A percentile compares a stretch with the other conserved stretches of the same genome.
phyloP scores from a whole-genome alignment of 1,140 invertebrate species.

The Zaprionus davidi region DNA sequence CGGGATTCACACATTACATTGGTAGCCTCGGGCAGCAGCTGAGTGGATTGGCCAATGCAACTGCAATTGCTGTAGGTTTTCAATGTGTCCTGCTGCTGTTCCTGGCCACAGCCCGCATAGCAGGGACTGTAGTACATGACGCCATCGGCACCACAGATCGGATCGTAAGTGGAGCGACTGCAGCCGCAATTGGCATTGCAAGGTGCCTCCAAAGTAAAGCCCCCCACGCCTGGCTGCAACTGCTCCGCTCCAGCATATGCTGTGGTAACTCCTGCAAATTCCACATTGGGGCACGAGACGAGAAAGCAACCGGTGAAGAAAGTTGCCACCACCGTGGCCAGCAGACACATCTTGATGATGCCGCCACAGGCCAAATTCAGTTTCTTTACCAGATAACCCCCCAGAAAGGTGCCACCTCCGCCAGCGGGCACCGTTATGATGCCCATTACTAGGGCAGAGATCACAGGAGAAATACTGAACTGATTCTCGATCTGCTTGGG shows the following conservation, averaged over 20 bases:
- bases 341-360: constrained; percentile 91
- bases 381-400: constrained; percentile 91
- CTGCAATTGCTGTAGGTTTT: constrained; percentile 86
- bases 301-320: constrained; percentile 88
- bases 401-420: constrained; percentile 91
- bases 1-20: constrained; percentile 86
- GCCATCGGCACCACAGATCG: constrained; percentile 90
- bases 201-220: constrained; percentile 75
- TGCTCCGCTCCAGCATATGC: constrained; percentile 83
- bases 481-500: constrained; percentile 94
- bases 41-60: constrained; percentile 81
- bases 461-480: constrained; percentile 90
- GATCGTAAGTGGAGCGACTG: constrained; percentile 85
- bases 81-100: constrained; percentile 69
- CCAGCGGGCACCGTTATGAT: constrained; percentile 90
- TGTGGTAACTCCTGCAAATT: constrained; percentile 90
- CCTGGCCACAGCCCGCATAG: constrained; percentile 90
- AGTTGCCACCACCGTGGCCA: constrained; percentile 86
- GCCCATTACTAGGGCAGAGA: constrained; percentile 90
- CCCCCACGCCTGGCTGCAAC: neutral
- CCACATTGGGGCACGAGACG: constrained; percentile 89
- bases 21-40: constrained; percentile 39
- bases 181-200: constrained; percentile 89
- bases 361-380: constrained; percentile 89
- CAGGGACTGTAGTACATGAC: constrained; percentile 94